phyloP scores from a whole-genome alignment of 2,888 invertebrate genomes.

The Leptopilina myrica region DNA sequence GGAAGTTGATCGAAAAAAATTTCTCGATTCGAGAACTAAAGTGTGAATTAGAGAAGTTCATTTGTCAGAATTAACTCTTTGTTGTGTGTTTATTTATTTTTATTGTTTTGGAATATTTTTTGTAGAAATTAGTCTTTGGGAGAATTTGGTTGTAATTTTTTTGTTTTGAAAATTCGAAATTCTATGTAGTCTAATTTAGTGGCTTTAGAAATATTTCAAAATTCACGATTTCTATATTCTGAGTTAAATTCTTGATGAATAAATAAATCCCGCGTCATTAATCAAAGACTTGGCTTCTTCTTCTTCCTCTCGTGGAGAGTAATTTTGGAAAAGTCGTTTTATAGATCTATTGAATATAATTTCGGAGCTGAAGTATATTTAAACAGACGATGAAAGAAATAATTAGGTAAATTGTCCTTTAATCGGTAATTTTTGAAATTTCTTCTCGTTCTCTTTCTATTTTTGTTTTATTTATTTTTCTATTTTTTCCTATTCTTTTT shows the following conservation, averaged over 20 bases:
- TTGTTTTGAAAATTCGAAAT: background rate
- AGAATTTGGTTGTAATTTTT: too few relatives aligned
- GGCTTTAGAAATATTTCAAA: background rate
- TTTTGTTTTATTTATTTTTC: too few relatives aligned
- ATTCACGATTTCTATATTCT: background rate
- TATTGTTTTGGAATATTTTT: too few relatives aligned
- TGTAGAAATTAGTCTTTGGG: too few relatives aligned
- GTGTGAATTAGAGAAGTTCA: background rate
- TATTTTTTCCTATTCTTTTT: too few relatives aligned
- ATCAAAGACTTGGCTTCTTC: conserved; percentile 3
- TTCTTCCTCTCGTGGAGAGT: background rate
- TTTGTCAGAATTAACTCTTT: background rate
- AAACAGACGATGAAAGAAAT: background rate
- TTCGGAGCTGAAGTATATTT: background rate
- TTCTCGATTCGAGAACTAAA: conserved; percentile 6
- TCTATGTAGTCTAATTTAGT: background rate
- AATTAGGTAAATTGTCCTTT: background rate
- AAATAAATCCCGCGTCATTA: background rate
- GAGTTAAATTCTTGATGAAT: conserved; percentile 14
- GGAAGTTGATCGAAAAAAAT: conserved; percentile 13
- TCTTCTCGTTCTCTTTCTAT: too few relatives aligned
- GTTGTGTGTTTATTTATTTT: too few relatives aligned
- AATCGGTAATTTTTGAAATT: background rate
- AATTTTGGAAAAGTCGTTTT: conserved; percentile 16
- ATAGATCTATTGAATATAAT: conserved; percentile 5